Base-by-base conservation (phyloP, 1,140 invertebrate genomes). In the Aphis gossypii region DNA sequence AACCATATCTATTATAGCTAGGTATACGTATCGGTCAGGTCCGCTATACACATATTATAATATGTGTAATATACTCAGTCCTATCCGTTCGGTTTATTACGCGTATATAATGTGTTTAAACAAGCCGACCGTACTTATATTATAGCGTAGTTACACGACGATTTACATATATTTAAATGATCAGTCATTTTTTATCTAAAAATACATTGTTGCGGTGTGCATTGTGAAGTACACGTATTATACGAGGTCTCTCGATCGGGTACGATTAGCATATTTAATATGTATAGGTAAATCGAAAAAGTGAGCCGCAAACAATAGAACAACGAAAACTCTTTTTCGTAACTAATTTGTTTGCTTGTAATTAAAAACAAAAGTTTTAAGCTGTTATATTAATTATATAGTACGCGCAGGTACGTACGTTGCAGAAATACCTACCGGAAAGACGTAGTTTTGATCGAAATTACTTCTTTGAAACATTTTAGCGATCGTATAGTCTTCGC, bases 261-360 rank as follows among this genome's bases (percentile, higher is more conserved):
- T 8, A 4, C 84, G 84, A 87, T 87, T 87, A 46, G 44, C 84
- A 87, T 87, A 87, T 30, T 86, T 84, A 41, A 84, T 84, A 84
- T 48, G 21, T 89, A 25, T 56, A 30, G 35, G 51, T 56, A 56
- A 90, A 90, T 38, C n/a, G 23, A 88, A 89, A 89, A 56, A 38
- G 51, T 56, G 48, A 23, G 20, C 18, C 20, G 48, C n/a, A 21
- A 90, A 90, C 88, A 90, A 90, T 90, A 56, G 88, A 90, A 54
- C 35, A 38, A 54, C n/a, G 46, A 54, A 89, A 48, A 54, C 87
- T 54, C 87, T 48, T 87, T 87, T 87, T 48, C 25, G 86, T 89
- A 54, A 89, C 51, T 89, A 89, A 89, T 89, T 89, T 54, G 48
- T 89, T 89, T 54, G 48, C 51, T 89, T 44, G 30, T 89, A 89